phyloP scores from a whole-genome alignment of 23 tunicate genomes.

The Trididemnum clinides region DNA sequence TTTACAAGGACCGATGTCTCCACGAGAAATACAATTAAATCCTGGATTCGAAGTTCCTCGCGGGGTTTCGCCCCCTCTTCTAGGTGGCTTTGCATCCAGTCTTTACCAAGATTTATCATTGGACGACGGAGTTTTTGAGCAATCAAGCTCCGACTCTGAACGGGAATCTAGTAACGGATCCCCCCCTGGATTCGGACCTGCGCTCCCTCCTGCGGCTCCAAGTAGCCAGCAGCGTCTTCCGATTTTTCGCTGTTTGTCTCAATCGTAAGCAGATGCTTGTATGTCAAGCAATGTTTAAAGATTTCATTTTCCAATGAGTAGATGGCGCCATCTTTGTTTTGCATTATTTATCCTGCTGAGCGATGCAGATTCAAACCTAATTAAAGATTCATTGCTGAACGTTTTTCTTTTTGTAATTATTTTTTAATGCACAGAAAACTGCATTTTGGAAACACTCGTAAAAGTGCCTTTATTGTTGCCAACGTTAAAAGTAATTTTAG shows the following conservation, averaged over 20 bases:
- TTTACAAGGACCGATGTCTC: neutral
- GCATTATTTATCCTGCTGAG: conserved; percentile 22
- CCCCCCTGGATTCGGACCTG: conserved; percentile 32
- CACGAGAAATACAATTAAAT: neutral
- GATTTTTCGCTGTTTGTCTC: conserved; percentile 77
- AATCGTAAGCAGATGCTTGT: conserved; percentile 37
- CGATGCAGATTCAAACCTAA: neutral
- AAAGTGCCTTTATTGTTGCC: too few relatives aligned
- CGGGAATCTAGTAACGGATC: conserved; percentile 79
- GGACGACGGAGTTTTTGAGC: conserved; percentile 36
- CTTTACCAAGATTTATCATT: conserved; percentile 1
- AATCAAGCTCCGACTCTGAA: conserved; percentile 77
- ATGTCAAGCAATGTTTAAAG: neutral
- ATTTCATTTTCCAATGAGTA: neutral
- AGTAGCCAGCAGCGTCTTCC: conserved; percentile 78
- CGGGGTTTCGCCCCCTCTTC: neutral
- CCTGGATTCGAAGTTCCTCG: neutral
- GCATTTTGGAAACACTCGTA: too few relatives aligned
- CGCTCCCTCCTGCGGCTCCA: neutral
- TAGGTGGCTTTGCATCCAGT: neutral
- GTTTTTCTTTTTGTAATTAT: neutral
- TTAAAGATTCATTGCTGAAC: neutral
- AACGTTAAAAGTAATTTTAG: too few relatives aligned
- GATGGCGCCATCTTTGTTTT: neutral
- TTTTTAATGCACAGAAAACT: too few relatives aligned